Base-by-base conservation (phyloP, 2,797 vertebrate genomes). In the Paramormyrops hopkinsi region DNA sequence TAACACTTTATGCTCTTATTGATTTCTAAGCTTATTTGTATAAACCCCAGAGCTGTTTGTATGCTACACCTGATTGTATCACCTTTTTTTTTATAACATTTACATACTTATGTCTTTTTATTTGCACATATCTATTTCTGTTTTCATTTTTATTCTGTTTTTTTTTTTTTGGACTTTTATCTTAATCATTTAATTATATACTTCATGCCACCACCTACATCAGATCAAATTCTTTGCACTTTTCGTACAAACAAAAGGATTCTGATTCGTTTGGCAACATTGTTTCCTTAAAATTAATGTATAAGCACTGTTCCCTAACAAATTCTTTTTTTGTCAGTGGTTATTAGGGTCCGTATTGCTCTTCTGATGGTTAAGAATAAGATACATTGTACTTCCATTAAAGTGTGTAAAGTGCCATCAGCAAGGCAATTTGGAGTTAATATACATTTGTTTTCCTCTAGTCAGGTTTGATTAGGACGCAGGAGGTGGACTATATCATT, bases 381-480 rank as follows among this genome's bases (percentile, higher is more conserved):
- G 56, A 22, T 59, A 59, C n/a, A 8, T 44, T 73, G 14, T 33
- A 41, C 37, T 7, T 86, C 11, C 4, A 25, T 51, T 33, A 33
- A 44, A 41, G 29, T 33, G 33, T 14, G 12, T 76, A 50, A 14
- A 44, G 17, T 65, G 33, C 14, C 33, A 41, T 41, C 33, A 17
- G 14, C 29, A 37, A 41, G 4, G 33, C 4, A 76, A 41, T 76
- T 17, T 76, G 69, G 69, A 76, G 76, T 84, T 89, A 65, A 89
- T 65, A 62, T 59, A 62, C 93, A 89, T 94, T 90, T 94, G 84
- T 92, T 94, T 94, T 90, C 89, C 90, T 96, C 90, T 94, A 98
- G 97, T 96, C 97, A 93, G 97, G 97, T 95, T 94, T 98, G 93
- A 98, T 98, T 93, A 96, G 97, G 91, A 98, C 97, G 0, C 94